Evolutionary conservation across 2,113 vertebrate genomes (phyloP), one percentile per base, ranked within the genome.

Genomic region (Malurus elegans): DNA sequence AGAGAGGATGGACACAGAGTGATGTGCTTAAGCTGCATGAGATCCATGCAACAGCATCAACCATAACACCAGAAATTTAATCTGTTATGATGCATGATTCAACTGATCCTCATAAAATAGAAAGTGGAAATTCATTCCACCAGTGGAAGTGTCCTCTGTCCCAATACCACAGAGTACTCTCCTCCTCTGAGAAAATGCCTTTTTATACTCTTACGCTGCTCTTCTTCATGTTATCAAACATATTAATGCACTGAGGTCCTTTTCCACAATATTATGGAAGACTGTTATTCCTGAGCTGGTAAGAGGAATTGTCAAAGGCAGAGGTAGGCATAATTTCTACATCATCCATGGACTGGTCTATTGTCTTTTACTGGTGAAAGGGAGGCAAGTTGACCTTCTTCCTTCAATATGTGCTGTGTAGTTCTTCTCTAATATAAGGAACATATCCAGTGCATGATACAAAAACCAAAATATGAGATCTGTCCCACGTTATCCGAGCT

Each of bases 1-100:
- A 15, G 5, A 91, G 58, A 64, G 75, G 56, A 24, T 4, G 6
- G 48, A 18, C 8, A 10, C 53, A 50, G 34, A 38, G 26, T 3
- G 9, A 91, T 47, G 38, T 1, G 3, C 18, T 67, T 64, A 64
- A 85, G 14, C 48, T 75, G 26, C 21, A 20, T 56, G 36, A 81
- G 74, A 2, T 60, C 84, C 0, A 0, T 67, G 38, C 2, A 0
- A 21, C 26, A 74, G 51, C 1, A 2, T 50, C 67, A 69, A 42
- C 42, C 42, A 29, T 14, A 56, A 42, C 1, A 1, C 13, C 60
- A 31, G 64, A 42, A 83, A 34, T 94, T 19, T 40, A 40, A 36
- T 26, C 60, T 29, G 14, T 51, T 82, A 36, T 0, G 1, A 32
- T 75, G 12, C 8, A 36, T 0, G 1, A 32, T 75, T 10, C 8